phyloP scores from a whole-genome alignment of 2,797 vertebrate species.

The Amblyopsis hoosieri region DNA sequence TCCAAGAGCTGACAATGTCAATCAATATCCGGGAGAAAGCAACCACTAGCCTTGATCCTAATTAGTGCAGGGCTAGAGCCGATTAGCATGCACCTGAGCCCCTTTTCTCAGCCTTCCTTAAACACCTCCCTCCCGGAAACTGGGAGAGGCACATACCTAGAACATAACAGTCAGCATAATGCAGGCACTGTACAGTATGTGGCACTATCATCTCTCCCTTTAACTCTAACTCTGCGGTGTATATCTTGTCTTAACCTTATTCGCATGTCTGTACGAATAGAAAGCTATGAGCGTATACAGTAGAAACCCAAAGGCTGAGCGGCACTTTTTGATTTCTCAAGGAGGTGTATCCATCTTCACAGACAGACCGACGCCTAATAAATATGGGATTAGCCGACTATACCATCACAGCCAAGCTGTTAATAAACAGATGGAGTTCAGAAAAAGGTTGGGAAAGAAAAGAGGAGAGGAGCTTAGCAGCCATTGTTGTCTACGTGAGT shows the following conservation, averaged over 20 bases:
- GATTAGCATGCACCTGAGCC: conserved; percentile 69
- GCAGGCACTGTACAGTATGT: conserved; percentile 17
- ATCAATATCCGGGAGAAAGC: conserved; percentile 67
- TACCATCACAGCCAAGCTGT: conserved; percentile 28
- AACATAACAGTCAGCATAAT: conserved; percentile 33
- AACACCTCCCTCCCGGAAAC: conserved; percentile 54
- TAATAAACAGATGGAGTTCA: conserved; percentile 51
- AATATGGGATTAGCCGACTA: conserved; percentile 45
- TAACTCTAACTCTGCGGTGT: not conserved
- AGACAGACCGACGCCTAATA: conserved; percentile 21
- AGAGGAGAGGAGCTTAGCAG: conserved; percentile 49
- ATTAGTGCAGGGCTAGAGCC: conserved; percentile 67
- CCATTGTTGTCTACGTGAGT: conserved; percentile 11
- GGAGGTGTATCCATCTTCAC: conserved; percentile 1
- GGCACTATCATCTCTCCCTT: not conserved
- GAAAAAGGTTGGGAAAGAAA: conserved; percentile 45
- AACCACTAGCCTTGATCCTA: conserved; percentile 64
- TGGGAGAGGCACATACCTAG: conserved; percentile 21
- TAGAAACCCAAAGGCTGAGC: not conserved
- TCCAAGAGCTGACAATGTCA: conserved; percentile 22
- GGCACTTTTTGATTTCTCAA: conserved; percentile 2
- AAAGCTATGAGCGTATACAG: conserved; percentile 23
- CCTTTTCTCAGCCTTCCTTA: conserved; percentile 44
- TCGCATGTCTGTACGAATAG: conserved; percentile 14
- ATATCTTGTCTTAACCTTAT: not conserved